Percentiles rank a stretch among this genome's conserved stretches.
phyloP scores from a whole-genome alignment of 2,888 invertebrate genomes.

The Leptothorax acervorum region DNA sequence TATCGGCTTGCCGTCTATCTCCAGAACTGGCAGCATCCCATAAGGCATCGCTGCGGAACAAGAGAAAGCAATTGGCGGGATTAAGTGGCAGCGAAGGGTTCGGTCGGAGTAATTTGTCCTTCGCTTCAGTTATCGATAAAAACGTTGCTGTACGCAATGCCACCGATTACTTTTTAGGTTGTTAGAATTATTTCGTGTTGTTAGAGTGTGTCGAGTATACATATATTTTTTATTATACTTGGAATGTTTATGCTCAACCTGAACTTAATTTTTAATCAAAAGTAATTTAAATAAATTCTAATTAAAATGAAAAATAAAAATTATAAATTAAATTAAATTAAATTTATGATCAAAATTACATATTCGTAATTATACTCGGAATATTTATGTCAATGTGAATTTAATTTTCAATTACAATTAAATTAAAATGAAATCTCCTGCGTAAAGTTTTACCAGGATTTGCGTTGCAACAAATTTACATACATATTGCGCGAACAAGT shows the following conservation, averaged over 20 bases:
- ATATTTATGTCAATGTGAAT: not conserved
- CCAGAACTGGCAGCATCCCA: slow-evolving; percentile 87
- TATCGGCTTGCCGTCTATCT: slow-evolving; percentile 87
- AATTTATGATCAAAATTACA: too few species aligned
- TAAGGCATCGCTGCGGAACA: slow-evolving; percentile 86
- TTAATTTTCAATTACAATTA: slow-evolving; percentile 15
- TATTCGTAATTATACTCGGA: not conserved
- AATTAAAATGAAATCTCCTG: not conserved
- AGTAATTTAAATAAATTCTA: too few species aligned
- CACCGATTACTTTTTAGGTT: slow-evolving; percentile 1
- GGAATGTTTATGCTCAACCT: too few species aligned
- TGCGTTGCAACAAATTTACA: not conserved
- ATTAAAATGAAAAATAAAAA: not conserved
- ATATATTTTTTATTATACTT: not conserved
- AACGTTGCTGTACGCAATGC: not conserved
- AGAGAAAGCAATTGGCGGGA: slow-evolving; percentile 6
- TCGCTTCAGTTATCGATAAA: not conserved
- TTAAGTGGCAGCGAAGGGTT: slow-evolving; percentile 15
- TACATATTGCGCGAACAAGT: not conserved
- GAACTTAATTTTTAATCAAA: too few species aligned
- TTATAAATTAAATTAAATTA: too few species aligned
- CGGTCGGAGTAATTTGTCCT: not conserved
- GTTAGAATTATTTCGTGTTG: not conserved
- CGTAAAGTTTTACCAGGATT: not conserved
- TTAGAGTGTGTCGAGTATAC: too few species aligned